These are phyloP conservation scores for Manduca sexta DNA, from an alignment of 1,140 invertebrate genomes.

Conservation along the genomic window DNA sequence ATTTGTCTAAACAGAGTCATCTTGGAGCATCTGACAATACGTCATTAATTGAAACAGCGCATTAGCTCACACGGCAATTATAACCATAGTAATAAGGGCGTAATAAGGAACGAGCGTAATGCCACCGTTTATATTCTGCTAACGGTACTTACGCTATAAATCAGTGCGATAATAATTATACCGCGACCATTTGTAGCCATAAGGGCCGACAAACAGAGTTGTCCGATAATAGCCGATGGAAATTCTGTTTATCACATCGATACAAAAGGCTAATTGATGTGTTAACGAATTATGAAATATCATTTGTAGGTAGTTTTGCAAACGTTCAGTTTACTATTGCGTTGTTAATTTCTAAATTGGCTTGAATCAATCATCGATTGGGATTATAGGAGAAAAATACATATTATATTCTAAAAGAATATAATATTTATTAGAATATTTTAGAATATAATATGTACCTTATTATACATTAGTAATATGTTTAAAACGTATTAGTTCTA, in stretches of 20 bases:
- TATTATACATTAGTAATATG: too few species aligned
- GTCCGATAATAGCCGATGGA: conserved; percentile 21
- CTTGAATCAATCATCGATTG: too few species aligned
- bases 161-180: conserved; percentile 66
- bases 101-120: conserved; percentile 24
- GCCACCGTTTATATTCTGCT: conserved; percentile 58
- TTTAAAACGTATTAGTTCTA: too few species aligned
- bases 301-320: too few species aligned
- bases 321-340: too few species aligned
- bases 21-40: background rate
- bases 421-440: too few species aligned
- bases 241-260: background rate
- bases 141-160: conserved; percentile 49
- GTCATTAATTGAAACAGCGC: background rate
- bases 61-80: background rate
- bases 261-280: conserved; percentile 18
- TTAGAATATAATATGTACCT: too few species aligned
- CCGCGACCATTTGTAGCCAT: conserved; percentile 45
- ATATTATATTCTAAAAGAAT: too few species aligned
- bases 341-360: too few species aligned
- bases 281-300: conserved; percentile 13
- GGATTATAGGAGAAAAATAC: too few species aligned
- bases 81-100: conserved; percentile 8
- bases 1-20: too few species aligned
- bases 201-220: conserved; percentile 34